phyloP scores from a whole-genome alignment of 2,113 vertebrate genomes.

The Proteles cristata region DNA sequence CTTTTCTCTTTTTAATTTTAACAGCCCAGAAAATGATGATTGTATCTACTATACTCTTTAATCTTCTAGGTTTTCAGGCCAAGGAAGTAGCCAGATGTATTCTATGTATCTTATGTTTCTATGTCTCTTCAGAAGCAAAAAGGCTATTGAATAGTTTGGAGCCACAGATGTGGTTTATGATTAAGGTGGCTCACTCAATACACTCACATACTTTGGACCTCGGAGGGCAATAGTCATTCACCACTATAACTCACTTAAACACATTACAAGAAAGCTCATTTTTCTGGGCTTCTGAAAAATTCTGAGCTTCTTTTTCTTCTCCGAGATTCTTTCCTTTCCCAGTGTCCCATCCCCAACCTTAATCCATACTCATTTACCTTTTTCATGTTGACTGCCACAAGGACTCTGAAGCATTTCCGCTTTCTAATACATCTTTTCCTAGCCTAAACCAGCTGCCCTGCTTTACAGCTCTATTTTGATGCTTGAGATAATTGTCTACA shows the following conservation, averaged over 20 bases:
- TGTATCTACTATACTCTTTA: neutral
- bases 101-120: neutral
- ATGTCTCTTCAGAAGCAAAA: neutral
- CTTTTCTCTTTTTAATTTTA: neutral
- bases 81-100: neutral
- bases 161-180: neutral
- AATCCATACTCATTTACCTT: neutral
- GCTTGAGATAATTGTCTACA: neutral
- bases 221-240: neutral
- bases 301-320: neutral
- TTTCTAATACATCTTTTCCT: neutral
- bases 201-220: neutral
- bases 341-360: rapidly evolving
- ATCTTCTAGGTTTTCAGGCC: neutral
- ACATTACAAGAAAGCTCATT: neutral
- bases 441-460: neutral
- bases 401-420: neutral
- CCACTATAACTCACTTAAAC: neutral
- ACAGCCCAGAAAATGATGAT: neutral
- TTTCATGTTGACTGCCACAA: neutral
- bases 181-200: neutral
- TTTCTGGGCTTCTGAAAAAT: neutral
- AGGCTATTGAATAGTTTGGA: neutral
- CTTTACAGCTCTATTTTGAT: conserved; percentile 16
- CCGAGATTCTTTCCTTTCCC: neutral